Conservation (phyloP, 2,888 invertebrate genomes). For the Pachymerium ferrugineum region DNA sequence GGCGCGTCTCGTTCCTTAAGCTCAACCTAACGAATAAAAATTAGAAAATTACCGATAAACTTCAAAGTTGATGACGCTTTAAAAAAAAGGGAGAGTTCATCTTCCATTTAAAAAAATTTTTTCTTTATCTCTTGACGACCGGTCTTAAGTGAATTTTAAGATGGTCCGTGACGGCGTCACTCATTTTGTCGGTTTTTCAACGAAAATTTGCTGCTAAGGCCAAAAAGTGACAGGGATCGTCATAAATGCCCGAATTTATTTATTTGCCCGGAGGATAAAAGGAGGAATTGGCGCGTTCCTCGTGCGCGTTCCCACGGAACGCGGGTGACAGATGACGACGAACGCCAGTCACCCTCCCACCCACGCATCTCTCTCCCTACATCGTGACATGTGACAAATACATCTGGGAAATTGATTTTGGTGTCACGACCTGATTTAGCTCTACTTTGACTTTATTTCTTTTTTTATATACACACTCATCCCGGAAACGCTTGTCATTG, state of each 20-base stretch:
- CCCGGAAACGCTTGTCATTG: not conserved
- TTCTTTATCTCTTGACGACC: not conserved
- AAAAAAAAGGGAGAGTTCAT: not conserved
- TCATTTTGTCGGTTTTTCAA: constrained; percentile 6
- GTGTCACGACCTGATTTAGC: constrained; percentile 8
- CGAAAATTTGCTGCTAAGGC: not conserved
- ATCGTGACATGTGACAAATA: constrained; percentile 13
- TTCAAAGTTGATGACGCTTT: not conserved
- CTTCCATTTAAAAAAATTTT: not conserved
- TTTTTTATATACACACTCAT: not conserved
- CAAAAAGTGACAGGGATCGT: not conserved
- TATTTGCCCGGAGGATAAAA: not conserved
- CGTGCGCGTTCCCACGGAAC: constrained; percentile 9
- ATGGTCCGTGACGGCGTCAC: not conserved
- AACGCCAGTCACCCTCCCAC: not conserved
- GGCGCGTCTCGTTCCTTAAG: constrained; percentile 4
- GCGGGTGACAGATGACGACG: constrained; percentile 13
- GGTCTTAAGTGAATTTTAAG: not conserved
- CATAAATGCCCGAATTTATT: constrained; percentile 13
- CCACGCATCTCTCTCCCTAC: not conserved
- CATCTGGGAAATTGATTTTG: constrained; percentile 9
- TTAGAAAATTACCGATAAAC: constrained; percentile 8
- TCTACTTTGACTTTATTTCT: not conserved
- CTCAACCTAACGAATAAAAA: not conserved
- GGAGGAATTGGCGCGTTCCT: not conserved